A percentile compares a stretch with the other conserved stretches of the same genome.
Conservation (phyloP, 2,888 invertebrate genomes). For the Xanthia togata region DNA sequence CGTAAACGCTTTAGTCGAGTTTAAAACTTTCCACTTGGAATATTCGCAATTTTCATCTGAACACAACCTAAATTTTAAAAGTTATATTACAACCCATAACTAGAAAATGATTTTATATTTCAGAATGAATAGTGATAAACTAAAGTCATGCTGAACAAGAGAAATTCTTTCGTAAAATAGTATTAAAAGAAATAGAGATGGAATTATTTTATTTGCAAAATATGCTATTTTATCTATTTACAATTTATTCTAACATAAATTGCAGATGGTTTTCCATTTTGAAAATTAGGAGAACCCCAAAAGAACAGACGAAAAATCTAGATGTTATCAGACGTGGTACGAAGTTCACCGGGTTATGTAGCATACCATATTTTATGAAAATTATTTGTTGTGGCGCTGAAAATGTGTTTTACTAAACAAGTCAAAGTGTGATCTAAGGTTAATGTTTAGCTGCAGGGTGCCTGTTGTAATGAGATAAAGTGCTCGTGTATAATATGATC, state of each 20-base stretch:
- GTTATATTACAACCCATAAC: background rate
- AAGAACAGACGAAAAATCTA: too few relatives aligned
- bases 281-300: too few relatives aligned
- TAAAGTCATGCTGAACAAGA: background rate
- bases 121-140: background rate
- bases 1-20: background rate
- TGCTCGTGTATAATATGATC: constrained; percentile 19
- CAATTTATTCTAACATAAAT: background rate
- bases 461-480: constrained; percentile 24
- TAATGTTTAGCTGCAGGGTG: constrained; percentile 16
- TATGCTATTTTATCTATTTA: background rate
- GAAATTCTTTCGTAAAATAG: background rate
- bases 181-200: background rate
- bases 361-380: background rate
- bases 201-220: background rate
- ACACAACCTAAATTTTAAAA: background rate
- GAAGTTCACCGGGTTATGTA: too few relatives aligned
- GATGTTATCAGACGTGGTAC: too few relatives aligned
- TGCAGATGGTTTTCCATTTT: background rate
- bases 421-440: background rate
- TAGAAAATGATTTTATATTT: background rate
- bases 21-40: background rate
- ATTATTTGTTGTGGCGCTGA: background rate
- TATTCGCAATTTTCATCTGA: background rate
- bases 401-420: background rate